phyloP scores from a whole-genome alignment of 2,113 vertebrate species.

The Alouatta palliata region DNA sequence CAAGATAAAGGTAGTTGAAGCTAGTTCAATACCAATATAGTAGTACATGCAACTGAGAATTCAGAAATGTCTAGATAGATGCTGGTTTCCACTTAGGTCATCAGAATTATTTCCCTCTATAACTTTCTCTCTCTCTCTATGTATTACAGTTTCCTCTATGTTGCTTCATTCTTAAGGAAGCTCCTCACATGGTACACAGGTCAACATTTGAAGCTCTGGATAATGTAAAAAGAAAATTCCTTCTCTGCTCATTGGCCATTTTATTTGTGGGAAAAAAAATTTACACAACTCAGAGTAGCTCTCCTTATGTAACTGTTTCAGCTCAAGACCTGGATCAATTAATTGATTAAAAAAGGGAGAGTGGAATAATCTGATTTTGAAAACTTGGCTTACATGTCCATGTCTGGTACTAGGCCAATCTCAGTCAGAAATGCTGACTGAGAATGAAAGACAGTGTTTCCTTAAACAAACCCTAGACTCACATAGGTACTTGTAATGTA shows the following conservation, averaged over 20 bases:
- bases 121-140: neutral
- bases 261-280: neutral
- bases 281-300: neutral
- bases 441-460: neutral
- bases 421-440: neutral
- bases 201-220: neutral
- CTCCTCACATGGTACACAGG: neutral
- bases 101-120: neutral
- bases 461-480: neutral
- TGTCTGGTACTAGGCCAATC: neutral
- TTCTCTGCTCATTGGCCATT: neutral
- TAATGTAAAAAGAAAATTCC: neutral
- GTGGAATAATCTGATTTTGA: neutral
- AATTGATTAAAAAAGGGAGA: neutral
- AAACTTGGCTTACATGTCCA: neutral
- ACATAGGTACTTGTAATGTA: neutral
- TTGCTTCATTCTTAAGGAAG: neutral
- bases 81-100: neutral
- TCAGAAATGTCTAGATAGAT: neutral
- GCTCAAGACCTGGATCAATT: neutral
- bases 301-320: neutral
- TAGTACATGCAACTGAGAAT: neutral
- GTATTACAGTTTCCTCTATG: neutral
- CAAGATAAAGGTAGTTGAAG: neutral
- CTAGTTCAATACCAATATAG: neutral